Conservation (phyloP, 2,113 vertebrate species). For the Phyllostomus discolor region DNA sequence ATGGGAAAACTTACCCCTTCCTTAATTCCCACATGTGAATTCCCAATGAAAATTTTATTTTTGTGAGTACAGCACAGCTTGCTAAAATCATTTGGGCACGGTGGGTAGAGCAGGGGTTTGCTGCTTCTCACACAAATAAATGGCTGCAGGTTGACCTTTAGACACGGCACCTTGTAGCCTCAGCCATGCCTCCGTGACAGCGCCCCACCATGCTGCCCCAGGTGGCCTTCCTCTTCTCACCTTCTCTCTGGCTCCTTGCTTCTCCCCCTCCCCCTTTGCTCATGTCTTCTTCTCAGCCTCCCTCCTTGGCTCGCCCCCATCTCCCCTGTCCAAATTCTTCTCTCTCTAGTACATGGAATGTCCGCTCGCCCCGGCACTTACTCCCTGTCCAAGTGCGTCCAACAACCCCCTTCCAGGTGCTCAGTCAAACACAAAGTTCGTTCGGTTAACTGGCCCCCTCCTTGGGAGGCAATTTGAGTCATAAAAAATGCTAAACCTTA, state of each 20-base stretch:
- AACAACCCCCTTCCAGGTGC: too few species aligned
- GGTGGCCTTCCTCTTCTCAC: neutral
- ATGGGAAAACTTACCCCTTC: neutral
- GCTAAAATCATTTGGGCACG: neutral
- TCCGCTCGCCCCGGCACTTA: neutral
- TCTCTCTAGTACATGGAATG: neutral
- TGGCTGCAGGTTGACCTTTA: neutral
- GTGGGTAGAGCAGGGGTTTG: neutral
- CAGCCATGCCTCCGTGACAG: neutral
- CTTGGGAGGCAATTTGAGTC: neutral
- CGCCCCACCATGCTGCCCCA: neutral
- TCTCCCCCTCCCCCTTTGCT: neutral
- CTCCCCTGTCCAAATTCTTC: neutral
- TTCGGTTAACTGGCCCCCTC: neutral
- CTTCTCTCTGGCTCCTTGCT: neutral
- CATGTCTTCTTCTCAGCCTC: neutral
- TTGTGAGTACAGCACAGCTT: neutral
- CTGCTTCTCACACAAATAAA: neutral
- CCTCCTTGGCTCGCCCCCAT: neutral
- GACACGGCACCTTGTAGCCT: neutral
- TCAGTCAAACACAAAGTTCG: neutral
- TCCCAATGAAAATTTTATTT: neutral
- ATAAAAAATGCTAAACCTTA: neutral
- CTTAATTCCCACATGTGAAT: neutral
- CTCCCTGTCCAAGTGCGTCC: neutral